Evolutionary conservation across 2,113 vertebrate genomes (phyloP).

Genomic region (Gasterosteus aculeatus): DNA sequence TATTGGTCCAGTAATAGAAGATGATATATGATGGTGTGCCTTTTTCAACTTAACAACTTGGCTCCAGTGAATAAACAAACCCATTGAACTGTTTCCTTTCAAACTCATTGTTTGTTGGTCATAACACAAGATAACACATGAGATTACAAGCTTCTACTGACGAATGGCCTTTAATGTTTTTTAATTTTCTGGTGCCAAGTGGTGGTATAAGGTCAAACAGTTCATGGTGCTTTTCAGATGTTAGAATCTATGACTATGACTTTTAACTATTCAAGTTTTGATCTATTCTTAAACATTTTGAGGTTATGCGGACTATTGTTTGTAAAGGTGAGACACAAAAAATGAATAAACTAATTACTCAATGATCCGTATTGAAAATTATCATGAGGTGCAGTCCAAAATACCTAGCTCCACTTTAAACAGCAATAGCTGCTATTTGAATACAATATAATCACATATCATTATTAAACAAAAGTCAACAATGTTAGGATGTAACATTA

Average conservation of each 20-base stretch:
- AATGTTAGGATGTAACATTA: too few species aligned
- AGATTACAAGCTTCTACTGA: not conserved
- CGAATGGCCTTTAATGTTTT: not conserved
- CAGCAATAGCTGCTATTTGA: not conserved
- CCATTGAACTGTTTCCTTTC: not conserved
- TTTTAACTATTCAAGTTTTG: not conserved
- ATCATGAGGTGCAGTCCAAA: not conserved
- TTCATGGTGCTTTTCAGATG: not conserved
- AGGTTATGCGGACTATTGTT: not conserved
- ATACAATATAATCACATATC: not conserved
- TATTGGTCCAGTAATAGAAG: not conserved
- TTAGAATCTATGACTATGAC: not conserved
- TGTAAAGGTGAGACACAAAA: not conserved
- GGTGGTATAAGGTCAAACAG: not conserved
- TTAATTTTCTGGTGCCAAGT: not conserved
- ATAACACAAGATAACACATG: not conserved
- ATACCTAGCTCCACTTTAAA: not conserved
- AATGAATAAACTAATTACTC: not conserved
- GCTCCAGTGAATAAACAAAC: not conserved
- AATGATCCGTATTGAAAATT: not conserved
- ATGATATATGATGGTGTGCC: not conserved
- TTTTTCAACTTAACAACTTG: not conserved
- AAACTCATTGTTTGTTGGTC: not conserved
- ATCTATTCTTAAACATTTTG: not conserved
- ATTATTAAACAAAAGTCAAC: not conserved